Evolutionary conservation across 2,113 vertebrate genomes (phyloP).

Genomic region (Pollimyrus isidori): DNA sequence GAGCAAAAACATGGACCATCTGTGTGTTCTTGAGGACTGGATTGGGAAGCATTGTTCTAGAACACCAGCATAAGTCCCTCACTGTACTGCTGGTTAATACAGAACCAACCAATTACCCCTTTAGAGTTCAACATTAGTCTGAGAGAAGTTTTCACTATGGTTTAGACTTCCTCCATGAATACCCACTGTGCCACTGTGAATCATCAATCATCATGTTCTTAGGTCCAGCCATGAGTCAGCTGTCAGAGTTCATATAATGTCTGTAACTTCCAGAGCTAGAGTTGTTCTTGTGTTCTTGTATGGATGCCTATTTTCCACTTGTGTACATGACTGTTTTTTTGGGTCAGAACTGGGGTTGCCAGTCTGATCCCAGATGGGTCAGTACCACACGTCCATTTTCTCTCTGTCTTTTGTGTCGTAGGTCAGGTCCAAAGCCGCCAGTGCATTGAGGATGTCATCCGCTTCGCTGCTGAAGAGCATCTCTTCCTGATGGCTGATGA

Average conservation of each 20-base stretch:
- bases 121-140: not conserved
- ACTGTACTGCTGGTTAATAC: not conserved
- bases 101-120: not conserved
- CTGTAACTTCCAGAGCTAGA: not conserved
- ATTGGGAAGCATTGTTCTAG: not conserved
- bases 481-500: conserved; percentile 65
- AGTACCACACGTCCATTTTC: not conserved
- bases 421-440: conserved; percentile 50
- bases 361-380: not conserved
- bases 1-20: not conserved
- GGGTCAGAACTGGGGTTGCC: not conserved
- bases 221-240: not conserved
- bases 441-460: conserved; percentile 45
- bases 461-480: conserved; percentile 40
- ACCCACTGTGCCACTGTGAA: not conserved
- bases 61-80: not conserved
- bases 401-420: conserved; percentile 25
- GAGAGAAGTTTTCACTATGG: not conserved
- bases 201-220: not conserved
- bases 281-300: not conserved
- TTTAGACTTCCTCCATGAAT: not conserved
- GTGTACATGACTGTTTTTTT: not conserved
- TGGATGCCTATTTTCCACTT: not conserved
- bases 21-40: not conserved
- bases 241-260: not conserved